Base-by-base conservation (phyloP, 2,888 invertebrate species). In the Philopedon plagiatum region DNA sequence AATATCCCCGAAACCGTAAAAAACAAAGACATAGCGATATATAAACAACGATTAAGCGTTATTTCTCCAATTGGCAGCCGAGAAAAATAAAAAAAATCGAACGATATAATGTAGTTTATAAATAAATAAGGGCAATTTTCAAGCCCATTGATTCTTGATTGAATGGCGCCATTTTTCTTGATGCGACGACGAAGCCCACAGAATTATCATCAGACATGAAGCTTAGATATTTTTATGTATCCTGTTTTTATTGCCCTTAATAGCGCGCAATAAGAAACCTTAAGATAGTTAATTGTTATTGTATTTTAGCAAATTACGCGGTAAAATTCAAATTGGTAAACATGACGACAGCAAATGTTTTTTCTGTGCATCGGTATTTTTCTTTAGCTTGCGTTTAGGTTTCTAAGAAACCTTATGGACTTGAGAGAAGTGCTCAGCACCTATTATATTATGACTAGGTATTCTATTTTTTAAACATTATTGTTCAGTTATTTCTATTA, bases 71-170 rank as follows among this genome's bases (percentile, higher is more conserved):
- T 41, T 41, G 41, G n/a, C 18, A 15, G 2, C 4, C 37, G 7
- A 8, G 18, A 41, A 41, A 41, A 41, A 41, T 0, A 8, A 3
- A 41, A 15, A 41, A 41, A 34, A 4, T 8, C 1, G 34, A 34
- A 5, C 4, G 5, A 29, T 29, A 29, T 5, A 29, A 29, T n/a
- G n/a, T n/a, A n/a, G n/a, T n/a, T 9, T 9, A 41, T 41, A 15
- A 41, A 15, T 41, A 41, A 41, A 15, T 41, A 41, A 18, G 18
- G 8, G 15, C 41, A 41, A 41, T 41, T 41, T 41, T 41, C 41
- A 15, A 41, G 41, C 13, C 5, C 41, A 41, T 41, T 41, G 41
- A 41, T 41, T 41, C 41, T 41, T 41, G 41, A 41, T 41, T 41
- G 41, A 41, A 15, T 41, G 18, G 41, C 41, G 41, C 5, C 41